phyloP scores from a whole-genome alignment of 1,140 invertebrate species.

The Anoplolepis gracilipes region DNA sequence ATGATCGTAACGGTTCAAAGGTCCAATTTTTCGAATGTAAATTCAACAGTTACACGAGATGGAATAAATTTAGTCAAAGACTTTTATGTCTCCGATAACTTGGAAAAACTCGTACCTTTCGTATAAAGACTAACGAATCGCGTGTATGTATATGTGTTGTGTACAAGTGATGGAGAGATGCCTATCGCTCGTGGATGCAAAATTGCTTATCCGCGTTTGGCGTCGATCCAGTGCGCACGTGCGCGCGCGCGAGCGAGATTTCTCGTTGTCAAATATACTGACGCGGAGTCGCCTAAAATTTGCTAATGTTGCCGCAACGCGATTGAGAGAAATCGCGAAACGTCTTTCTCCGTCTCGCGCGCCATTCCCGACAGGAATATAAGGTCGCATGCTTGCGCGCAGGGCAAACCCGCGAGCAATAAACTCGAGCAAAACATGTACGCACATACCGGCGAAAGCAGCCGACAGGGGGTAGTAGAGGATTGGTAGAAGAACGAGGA shows the following conservation, averaged over 20 bases:
- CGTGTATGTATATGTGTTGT: too few relatives aligned
- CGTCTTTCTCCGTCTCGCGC: slow-evolving; percentile 36
- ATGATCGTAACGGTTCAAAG: not conserved
- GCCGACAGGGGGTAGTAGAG: not conserved
- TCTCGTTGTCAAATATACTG: slow-evolving; percentile 36
- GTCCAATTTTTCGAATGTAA: not conserved
- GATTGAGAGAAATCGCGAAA: slow-evolving; percentile 52
- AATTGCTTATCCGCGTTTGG: slow-evolving; percentile 15
- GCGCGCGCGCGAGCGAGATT: slow-evolving; percentile 42
- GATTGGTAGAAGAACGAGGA: not conserved
- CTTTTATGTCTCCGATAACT: not conserved
- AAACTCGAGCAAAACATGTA: slow-evolving; percentile 73
- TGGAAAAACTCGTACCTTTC: not conserved
- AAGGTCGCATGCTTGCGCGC: slow-evolving; percentile 53
- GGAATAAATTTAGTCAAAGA: not conserved
- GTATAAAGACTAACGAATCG: not conserved
- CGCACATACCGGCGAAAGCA: slow-evolving; percentile 64
- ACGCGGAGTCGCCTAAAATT: slow-evolving; percentile 14
- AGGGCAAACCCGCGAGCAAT: slow-evolving; percentile 70
- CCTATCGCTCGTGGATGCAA: not conserved
- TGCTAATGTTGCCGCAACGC: slow-evolving; percentile 22
- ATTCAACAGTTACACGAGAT: not conserved
- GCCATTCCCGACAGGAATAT: slow-evolving; percentile 66
- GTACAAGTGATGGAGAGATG: not conserved
- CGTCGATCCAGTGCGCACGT: slow-evolving; percentile 32